Percentiles rank a stretch among this genome's conserved stretches.
Conservation (phyloP, 1,140 invertebrate species). For the Zaprionus vittiger region DNA sequence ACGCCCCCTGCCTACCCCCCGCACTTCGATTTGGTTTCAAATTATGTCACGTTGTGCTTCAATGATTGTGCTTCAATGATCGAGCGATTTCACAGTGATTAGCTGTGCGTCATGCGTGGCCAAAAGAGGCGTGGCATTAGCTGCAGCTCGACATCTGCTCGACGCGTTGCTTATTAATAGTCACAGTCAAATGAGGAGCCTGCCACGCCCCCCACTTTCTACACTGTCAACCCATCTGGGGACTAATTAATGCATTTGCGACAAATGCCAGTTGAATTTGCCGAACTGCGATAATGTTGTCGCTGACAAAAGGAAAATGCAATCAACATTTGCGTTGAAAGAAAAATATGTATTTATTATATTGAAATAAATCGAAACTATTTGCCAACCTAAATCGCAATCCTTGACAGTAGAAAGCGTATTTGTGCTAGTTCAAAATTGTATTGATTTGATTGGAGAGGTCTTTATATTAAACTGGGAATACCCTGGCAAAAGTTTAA, state of each 20-base stretch:
- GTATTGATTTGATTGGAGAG: not conserved
- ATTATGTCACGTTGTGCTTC: slow-evolving; percentile 78
- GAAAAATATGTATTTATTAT: not conserved
- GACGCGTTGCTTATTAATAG: slow-evolving; percentile 46
- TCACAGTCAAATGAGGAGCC: slow-evolving; percentile 2
- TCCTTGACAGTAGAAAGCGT: not conserved
- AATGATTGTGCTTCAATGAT: slow-evolving; percentile 75
- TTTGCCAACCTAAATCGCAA: not conserved
- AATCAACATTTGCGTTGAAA: not conserved
- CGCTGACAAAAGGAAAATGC: not conserved
- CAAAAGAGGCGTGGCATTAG: slow-evolving; percentile 46
- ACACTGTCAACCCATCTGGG: not conserved
- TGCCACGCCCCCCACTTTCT: not conserved
- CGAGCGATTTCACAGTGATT: slow-evolving; percentile 75
- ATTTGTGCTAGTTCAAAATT: not conserved
- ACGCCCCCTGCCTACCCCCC: not conserved
- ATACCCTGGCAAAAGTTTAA: not conserved
- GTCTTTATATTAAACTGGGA: not conserved
- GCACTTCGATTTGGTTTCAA: slow-evolving; percentile 21
- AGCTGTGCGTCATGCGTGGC: slow-evolving; percentile 74
- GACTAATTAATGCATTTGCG: slow-evolving; percentile 43
- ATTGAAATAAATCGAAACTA: not conserved
- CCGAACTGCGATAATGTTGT: not conserved
- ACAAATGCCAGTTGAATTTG: slow-evolving; percentile 23
- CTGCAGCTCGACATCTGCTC: slow-evolving; percentile 40